These are phyloP conservation scores for Dysmachus trigonus DNA, from an alignment of 2,888 invertebrate species.

Conservation along the genomic window DNA sequence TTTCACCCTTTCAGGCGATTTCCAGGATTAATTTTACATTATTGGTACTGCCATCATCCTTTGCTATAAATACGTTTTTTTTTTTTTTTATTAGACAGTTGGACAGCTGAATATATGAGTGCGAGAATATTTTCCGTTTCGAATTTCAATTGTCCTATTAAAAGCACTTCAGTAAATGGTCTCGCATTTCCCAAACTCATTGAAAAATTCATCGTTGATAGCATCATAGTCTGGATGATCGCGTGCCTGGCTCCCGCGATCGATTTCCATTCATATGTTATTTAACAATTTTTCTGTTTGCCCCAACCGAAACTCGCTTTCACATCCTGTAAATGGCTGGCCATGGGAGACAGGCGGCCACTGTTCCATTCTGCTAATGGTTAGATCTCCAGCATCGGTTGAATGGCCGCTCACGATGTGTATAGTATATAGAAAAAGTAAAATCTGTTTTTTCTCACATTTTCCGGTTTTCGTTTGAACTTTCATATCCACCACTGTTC, in stretches of 20 bases:
- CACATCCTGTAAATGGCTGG: neutral
- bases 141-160: neutral
- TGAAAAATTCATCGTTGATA: neutral
- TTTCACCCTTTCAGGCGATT: neutral
- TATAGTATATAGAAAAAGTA: neutral
- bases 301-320: neutral
- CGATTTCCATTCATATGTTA: neutral
- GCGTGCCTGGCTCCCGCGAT: neutral
- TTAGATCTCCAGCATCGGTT: neutral
- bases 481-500: constrained; percentile 25
- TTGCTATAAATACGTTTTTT: neutral
- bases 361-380: neutral
- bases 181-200: neutral
- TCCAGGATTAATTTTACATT: neutral
- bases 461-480: constrained; percentile 30
- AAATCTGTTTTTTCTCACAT: constrained; percentile 8
- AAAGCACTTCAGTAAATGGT: neutral
- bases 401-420: neutral
- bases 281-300: constrained; percentile 2
- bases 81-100: neutral
- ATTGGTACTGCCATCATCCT: neutral
- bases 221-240: neutral
- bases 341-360: neutral
- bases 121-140: neutral
- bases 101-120: neutral